Conservation (phyloP, 2,888 invertebrate genomes). For the Acanthosepion lycidas region DNA sequence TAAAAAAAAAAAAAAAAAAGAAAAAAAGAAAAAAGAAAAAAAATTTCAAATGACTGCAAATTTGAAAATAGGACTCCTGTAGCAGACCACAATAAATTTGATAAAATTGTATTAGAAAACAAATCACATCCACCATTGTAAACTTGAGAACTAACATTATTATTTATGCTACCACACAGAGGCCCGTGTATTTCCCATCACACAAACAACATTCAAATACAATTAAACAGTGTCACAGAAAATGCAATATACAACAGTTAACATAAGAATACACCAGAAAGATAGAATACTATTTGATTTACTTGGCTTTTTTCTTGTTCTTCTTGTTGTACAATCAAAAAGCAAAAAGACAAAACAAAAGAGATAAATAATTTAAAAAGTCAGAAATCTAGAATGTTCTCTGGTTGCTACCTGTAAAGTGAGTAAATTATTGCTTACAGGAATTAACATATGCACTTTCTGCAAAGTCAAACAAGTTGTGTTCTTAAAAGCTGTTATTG, state of each 20-base stretch:
- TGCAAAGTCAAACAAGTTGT: conserved; percentile 38
- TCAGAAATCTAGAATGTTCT: background rate
- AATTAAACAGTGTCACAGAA: conserved; percentile 33
- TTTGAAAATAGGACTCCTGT: background rate
- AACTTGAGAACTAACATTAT: background rate
- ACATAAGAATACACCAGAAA: background rate
- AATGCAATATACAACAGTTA: conserved; percentile 37
- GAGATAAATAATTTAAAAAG: background rate
- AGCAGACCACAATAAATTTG: background rate
- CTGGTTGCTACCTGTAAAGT: conserved; percentile 15
- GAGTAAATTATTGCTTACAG: conserved; percentile 40
- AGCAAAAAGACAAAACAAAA: conserved; percentile 39
- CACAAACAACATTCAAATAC: conserved; percentile 40
- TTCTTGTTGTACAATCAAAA: background rate
- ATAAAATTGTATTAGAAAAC: background rate
- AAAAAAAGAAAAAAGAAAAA: background rate
- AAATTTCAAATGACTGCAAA: conserved; percentile 10
- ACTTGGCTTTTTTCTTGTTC: background rate
- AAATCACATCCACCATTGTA: background rate
- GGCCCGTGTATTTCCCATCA: background rate
- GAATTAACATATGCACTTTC: background rate
- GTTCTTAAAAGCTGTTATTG: background rate
- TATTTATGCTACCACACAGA: background rate
- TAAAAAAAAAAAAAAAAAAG: too few species aligned
- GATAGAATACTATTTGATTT: background rate